These are phyloP conservation scores for Enoplolaimus lenunculus DNA, from an alignment of 2,888 invertebrate genomes.

Conservation along the genomic window DNA sequence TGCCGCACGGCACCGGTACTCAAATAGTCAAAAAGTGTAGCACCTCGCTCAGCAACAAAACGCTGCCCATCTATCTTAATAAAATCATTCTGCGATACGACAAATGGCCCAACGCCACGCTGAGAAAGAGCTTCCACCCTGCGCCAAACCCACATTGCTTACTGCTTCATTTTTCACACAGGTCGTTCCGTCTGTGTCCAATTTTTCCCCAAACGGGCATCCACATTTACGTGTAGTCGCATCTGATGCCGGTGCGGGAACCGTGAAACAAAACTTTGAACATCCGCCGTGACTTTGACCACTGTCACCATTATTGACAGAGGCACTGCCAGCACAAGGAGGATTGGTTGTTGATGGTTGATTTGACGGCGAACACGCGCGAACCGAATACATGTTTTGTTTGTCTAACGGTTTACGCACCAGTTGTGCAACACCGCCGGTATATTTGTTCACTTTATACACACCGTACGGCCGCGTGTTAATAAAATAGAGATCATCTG, in stretches of 20 bases:
- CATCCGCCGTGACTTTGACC: constrained; percentile 92
- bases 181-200: not conserved
- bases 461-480: constrained; percentile 94
- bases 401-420: constrained; percentile 33
- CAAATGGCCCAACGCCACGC: no score
- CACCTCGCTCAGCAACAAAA: no score
- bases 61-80: no score
- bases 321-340: no score
- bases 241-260: constrained; percentile 25
- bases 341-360: constrained; percentile 54
- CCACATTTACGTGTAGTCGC: constrained; percentile 59
- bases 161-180: not conserved
- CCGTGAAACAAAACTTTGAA: constrained; percentile 73
- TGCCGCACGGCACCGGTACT: no score
- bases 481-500: constrained; percentile 82
- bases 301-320: no score
- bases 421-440: constrained; percentile 49
- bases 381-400: constrained; percentile 33
- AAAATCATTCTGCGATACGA: no score
- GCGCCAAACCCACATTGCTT: no score
- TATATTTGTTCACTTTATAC: constrained; percentile 69
- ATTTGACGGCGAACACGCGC: constrained; percentile 36
- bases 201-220: constrained; percentile 74
- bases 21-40: no score
- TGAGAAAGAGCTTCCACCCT: no score